Conservation (phyloP, 2,797 vertebrate species). For the Enteromius treurensis region DNA sequence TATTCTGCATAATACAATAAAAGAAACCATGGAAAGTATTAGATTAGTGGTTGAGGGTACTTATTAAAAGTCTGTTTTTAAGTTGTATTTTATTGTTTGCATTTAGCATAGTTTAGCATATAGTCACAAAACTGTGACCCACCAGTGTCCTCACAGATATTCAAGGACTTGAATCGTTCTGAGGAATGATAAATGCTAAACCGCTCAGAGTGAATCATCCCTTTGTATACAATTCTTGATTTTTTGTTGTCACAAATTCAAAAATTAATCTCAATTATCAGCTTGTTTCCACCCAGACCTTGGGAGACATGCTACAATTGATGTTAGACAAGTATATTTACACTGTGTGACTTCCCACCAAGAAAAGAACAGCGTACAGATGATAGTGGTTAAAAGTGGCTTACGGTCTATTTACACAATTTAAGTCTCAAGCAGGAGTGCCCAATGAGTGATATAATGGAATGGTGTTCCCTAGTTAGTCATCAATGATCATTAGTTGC, state of each 20-base stretch:
- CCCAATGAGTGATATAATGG: background rate
- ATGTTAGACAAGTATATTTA: conserved; percentile 25
- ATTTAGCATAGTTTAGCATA: background rate
- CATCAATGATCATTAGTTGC: background rate
- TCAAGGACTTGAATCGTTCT: background rate
- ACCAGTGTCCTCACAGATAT: conserved; percentile 1
- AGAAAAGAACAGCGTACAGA: background rate
- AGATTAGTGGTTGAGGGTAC: background rate
- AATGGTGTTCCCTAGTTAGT: background rate
- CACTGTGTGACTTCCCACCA: conserved; percentile 7
- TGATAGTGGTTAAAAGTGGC: conserved; percentile 24
- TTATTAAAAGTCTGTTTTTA: background rate
- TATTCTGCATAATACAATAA: conserved; percentile 74
- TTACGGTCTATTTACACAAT: conserved; percentile 2
- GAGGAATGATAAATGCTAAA: background rate
- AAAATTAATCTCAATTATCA: background rate
- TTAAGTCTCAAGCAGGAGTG: conserved; percentile 43
- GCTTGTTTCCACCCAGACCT: conserved; percentile 9
- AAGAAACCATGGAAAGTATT: background rate
- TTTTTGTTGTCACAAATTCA: conserved; percentile 4
- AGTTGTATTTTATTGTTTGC: background rate
- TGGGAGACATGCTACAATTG: background rate
- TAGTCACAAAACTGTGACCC: background rate
- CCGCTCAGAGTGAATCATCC: background rate
- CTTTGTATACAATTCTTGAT: background rate